Conservation (phyloP, 2,797 vertebrate species). For the Sebastes dallii region DNA sequence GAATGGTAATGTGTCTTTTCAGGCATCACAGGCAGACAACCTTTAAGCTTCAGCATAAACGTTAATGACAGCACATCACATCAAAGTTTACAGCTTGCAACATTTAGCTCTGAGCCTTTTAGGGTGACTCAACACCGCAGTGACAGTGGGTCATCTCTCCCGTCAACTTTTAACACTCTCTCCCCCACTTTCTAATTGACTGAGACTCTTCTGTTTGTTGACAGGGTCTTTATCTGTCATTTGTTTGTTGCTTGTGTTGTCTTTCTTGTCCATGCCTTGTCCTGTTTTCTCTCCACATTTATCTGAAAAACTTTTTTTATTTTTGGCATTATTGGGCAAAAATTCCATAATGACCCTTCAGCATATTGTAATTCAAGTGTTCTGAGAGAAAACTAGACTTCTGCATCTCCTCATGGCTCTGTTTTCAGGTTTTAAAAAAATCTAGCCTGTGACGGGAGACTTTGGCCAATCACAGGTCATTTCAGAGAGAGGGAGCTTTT, state of each 20-base stretch:
- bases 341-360: too few species aligned
- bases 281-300: neutral
- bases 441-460: too few species aligned
- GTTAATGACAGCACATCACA: constrained; percentile 15
- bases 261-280: neutral
- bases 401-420: too few species aligned
- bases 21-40: neutral
- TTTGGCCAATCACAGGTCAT: too few species aligned
- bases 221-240: neutral
- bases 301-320: neutral
- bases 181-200: neutral
- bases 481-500: too few species aligned
- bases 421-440: too few species aligned
- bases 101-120: constrained; percentile 15
- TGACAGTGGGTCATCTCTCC: neutral
- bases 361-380: too few species aligned
- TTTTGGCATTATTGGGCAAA: too few species aligned
- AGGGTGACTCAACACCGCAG: neutral
- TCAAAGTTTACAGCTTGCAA: constrained; percentile 19
- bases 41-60: constrained; percentile 21
- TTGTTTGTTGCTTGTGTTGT: neutral
- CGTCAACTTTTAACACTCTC: neutral
- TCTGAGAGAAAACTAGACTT: too few species aligned
- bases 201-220: neutral
- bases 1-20: neutral